Evolutionary conservation across 2,888 invertebrate species (phyloP), one percentile per base, ranked within the genome.

Genomic region (Parasteatoda lunata): DNA sequence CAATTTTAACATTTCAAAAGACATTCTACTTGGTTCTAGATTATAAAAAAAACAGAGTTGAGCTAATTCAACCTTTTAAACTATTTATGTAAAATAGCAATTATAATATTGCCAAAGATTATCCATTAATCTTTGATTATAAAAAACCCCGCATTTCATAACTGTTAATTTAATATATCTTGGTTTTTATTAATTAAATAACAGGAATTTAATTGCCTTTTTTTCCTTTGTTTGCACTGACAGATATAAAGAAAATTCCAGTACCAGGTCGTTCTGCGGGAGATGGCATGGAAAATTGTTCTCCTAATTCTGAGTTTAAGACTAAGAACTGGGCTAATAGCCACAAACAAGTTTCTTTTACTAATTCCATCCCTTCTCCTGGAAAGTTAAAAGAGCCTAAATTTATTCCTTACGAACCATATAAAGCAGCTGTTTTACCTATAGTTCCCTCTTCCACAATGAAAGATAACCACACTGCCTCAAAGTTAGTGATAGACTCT

Each of bases 371-470:
- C 45, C 85, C 88, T 8, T 75, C 77, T 5, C 59, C 77, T 30
- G 79, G 71, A 3, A 88, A 86, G 69, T 66, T 54, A 4, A 92
- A 94, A 90, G 95, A 95, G 89, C 96, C 96, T 0, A 96, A 95
- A 91, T 97, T 97, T 92, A 94, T 97, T 59, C 97, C 97, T 0
- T 96, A 96, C 90, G 97, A 97, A 91, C 97, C 97, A 0, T 97
- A 97, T 91, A 95, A 96, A 91, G 96, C 95, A 15, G 96, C 97
- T 76, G 95, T 96, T 0, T 95, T 95, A 91, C 96, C 96, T 7
- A 96, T 97, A 88, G 93, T 95, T 45, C 94, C 95, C 0, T 71
- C 47, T 13, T 59, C 59, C 13, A 59, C n/a, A 8, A 65, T 68
- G 45, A 4, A n/a, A 66, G 66, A 65, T 15, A 77, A 79, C 49